These are phyloP conservation scores for Caerostris extrusa DNA, from an alignment of 1,140 invertebrate genomes.

Conservation along the genomic window DNA sequence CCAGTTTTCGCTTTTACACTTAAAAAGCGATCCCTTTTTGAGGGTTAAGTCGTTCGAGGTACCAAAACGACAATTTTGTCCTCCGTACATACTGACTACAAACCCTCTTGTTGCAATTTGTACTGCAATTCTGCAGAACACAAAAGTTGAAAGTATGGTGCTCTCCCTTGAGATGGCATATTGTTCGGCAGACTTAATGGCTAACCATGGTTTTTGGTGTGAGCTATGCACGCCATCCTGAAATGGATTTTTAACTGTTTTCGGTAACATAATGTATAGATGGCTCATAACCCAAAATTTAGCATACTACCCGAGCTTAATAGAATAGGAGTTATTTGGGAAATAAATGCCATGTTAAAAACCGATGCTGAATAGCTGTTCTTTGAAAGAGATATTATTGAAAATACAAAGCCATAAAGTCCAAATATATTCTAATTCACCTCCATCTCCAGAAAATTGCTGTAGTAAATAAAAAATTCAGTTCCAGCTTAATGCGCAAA, in stretches of 20 bases:
- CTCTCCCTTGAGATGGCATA: not conserved
- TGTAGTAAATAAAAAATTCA: too few species aligned
- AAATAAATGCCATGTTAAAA: not conserved
- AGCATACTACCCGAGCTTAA: not conserved
- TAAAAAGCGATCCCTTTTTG: slow-evolving; percentile 24
- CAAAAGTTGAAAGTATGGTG: not conserved
- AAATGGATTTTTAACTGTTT: slow-evolving; percentile 33
- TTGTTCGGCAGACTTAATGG: not conserved
- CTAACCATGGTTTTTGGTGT: slow-evolving; percentile 23
- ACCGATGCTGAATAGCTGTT: not conserved
- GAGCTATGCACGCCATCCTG: not conserved
- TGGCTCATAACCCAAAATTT: not conserved
- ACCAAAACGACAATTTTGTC: slow-evolving; percentile 56
- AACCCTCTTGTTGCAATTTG: slow-evolving; percentile 34
- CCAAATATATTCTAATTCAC: not conserved
- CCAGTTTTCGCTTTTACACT: slow-evolving; percentile 23
- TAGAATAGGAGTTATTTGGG: not conserved
- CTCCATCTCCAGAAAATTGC: too few species aligned
- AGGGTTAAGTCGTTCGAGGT: not conserved
- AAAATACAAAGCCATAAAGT: not conserved
- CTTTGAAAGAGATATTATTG: not conserved
- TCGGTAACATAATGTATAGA: not conserved
- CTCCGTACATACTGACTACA: slow-evolving; percentile 40
- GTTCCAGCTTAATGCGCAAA: too few species aligned
- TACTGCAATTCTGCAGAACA: slow-evolving; percentile 11